Evolutionary conservation across 2,888 invertebrate species (phyloP), one percentile per base, ranked within the genome.

Genomic region (Pemphredon lugubris): DNA sequence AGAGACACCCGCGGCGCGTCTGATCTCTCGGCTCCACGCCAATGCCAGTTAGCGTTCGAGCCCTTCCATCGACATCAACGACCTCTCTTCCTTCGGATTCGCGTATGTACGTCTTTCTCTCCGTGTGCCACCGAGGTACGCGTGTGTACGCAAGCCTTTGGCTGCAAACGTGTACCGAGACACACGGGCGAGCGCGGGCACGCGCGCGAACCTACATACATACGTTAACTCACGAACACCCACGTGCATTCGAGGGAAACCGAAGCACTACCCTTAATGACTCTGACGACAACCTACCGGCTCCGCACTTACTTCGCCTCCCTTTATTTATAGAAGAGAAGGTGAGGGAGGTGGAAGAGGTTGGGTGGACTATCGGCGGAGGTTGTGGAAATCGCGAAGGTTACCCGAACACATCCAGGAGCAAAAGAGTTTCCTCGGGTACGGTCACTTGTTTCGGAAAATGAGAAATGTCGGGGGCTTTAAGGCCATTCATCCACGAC

Each of bases 241-340:
- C 48, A 50, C 37, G 60, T 23, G 61, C 63, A 69, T 73, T 60
- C 71, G 65, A 74, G 80, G 66, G 72, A 81, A 81, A 81, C 79
- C 77, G 76, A 80, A 84, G 87, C 86, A 87, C 87, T 87, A 87
- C 86, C 85, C 83, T 85, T 87, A 87, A 87, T 87, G 86, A 87
- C 82, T 83, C 68, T 68, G 83, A 80, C 81, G 82, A 83, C 83
- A 82, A 82, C 74, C 81, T 66, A 71, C 59, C 75, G 64, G 48
- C 71, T 70, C 76, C 70, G 70, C 73, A 69, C 82, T 79, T 76
- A 71, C 81, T 76, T 81, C 74, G 64, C 68, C 60, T 72, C 81
- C 73, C 82, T 81, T 82, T 82, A 81, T 81, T 81, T 81, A 82
- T 82, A 81, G 77, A 77, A 58, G 68, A 71, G 70, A 55, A 61